Base-by-base conservation (phyloP, 2,888 invertebrate genomes). In the Phyllotreta striolata region DNA sequence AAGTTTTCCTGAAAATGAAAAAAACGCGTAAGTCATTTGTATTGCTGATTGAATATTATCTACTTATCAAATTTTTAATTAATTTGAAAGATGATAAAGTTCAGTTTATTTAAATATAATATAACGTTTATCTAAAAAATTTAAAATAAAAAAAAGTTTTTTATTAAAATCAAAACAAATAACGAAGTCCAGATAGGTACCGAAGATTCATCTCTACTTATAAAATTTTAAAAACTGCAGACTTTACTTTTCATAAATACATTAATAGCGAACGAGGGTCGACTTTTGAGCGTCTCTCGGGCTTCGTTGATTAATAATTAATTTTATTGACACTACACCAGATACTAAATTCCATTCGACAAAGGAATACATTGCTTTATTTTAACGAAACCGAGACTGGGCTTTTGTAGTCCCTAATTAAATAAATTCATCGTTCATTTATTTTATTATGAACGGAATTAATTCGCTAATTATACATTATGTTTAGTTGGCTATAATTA, bases 161-260 rank as follows among this genome's bases (percentile, higher is more conserved):
- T 24, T 24, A 24, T 24, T 24, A 24, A 24, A 24, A 24, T 24
- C 24, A 24, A 24, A 24, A 24, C 24, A 24, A 24, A 24, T 4
- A 24, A 24, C 24, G 24, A 24, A 24, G 24, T 24, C 24, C 24
- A 24, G 24, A 24, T 3, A 24, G 4, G 12, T 10, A 52, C 39
- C 40, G 24, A 37, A 62, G 43, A 62, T 46, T 14, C 24, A 41
- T 51, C 43, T 51, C 10, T 24, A 24, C 24, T 24, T 38, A 39
- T 39, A 10, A 43, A 62, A 12, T 24, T 52, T 51, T 43, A 58
- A 57, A 65, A 62, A 44, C 44, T 49, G 34, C 41, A 54, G 62
- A 54, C 57, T 65, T 65, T 65, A 62, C 65, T 49, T 65, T 65
- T 65, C 65, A 65, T 65, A 57, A 65, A 65, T 65, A 65, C 58